Evolutionary conservation across 2,888 invertebrate species (phyloP).

Genomic region (Adela reaumurella): DNA sequence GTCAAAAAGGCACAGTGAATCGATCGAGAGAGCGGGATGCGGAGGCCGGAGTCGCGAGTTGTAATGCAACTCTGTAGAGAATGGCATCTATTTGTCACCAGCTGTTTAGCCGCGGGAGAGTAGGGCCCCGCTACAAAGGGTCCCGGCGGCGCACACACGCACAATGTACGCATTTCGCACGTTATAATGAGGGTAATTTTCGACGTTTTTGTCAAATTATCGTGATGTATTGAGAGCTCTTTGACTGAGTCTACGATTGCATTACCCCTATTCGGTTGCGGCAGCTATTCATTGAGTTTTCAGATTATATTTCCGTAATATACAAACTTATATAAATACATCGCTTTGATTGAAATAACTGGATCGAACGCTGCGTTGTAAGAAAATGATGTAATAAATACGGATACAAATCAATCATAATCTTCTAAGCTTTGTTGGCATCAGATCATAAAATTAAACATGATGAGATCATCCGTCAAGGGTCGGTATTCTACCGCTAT

Average conservation of each 20-base stretch:
- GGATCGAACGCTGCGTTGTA: too few species aligned
- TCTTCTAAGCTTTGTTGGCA: too few species aligned
- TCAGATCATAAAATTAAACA: too few species aligned
- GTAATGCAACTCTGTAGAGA: neutral
- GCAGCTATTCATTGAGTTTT: neutral
- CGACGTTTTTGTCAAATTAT: constrained; percentile 51
- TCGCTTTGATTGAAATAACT: too few species aligned
- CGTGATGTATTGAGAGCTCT: constrained; percentile 29
- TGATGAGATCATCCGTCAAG: too few species aligned
- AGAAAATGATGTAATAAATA: too few species aligned
- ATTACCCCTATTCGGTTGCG: too few species aligned
- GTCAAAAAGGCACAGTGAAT: constrained; percentile 58
- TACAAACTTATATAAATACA: too few species aligned
- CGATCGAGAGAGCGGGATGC: constrained; percentile 35
- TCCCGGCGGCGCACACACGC: neutral
- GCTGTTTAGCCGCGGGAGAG: constrained; percentile 26
- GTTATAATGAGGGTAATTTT: constrained; percentile 53
- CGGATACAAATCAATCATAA: too few species aligned
- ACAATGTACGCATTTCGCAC: constrained; percentile 28
- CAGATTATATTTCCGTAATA: neutral
- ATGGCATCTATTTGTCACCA: constrained; percentile 31
- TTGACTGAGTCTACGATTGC: neutral
- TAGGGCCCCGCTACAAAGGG: neutral
- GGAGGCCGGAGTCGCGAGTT: constrained; percentile 17
- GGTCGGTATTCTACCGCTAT: too few species aligned